These are phyloP conservation scores for Pangasius sanitwongsei DNA, from an alignment of 2,797 vertebrate genomes.

Conservation along the genomic window DNA sequence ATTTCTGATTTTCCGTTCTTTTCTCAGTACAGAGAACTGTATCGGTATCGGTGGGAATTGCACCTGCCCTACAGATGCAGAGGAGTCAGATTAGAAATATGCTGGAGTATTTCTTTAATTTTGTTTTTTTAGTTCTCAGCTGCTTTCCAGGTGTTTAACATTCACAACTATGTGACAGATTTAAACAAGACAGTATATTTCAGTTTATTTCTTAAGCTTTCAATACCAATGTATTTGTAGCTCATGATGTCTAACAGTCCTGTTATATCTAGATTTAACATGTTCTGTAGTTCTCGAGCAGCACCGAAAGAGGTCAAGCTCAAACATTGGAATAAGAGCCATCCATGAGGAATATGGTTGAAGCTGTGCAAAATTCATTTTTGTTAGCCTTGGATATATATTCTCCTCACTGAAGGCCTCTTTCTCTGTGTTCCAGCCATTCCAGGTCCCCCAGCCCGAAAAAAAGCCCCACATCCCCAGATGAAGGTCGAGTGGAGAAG, in stretches of 20 bases:
- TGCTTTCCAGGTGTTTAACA: background rate
- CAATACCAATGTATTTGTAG: background rate
- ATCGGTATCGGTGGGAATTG: background rate
- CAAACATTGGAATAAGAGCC: background rate
- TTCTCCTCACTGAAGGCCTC: conserved; percentile 14
- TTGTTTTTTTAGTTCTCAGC: background rate
- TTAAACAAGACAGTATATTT: background rate
- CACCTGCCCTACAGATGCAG: background rate
- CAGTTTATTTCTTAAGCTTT: background rate
- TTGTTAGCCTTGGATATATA: background rate
- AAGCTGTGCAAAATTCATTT: conserved; percentile 10
- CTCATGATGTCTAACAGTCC: background rate
- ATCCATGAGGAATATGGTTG: conserved; percentile 8
- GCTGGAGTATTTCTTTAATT: conserved; percentile 21
- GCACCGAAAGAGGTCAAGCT: conserved; percentile 1
- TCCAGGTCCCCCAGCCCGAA: conserved; percentile 57
- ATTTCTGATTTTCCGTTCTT: background rate
- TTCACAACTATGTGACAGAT: background rate
- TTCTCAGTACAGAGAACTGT: background rate
- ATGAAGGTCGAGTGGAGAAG: conserved; percentile 40
- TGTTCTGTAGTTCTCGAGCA: conserved; percentile 7
- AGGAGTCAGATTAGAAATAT: background rate
- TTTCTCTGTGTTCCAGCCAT: conserved; percentile 48
- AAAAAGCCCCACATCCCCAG: conserved; percentile 45
- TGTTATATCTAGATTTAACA: background rate